Base-by-base conservation (phyloP, 2,888 invertebrate genomes). In the Lutraria lutraria region DNA sequence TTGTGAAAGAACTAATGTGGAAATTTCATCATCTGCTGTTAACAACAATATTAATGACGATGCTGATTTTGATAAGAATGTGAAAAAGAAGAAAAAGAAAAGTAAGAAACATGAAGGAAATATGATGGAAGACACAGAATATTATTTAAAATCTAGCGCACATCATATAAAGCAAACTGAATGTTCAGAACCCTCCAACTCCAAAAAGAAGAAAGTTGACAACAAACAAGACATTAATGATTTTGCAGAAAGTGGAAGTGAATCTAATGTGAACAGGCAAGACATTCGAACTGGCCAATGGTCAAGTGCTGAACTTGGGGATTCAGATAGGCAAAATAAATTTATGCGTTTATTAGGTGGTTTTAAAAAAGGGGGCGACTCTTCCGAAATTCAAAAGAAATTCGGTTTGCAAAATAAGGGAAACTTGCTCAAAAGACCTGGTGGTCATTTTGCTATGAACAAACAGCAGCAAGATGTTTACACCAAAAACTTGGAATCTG, bases 321-420 rank as follows among this genome's bases (percentile, higher is more conserved):
- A 91, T 81, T 86, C 85, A 13, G 92, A 94, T 10, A 87, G 94
- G 81, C 94, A 95, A 89, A 93, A 94, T 72, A 95, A 95, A 92
- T 95, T 95, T 88, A 83, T 95, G 0, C 83, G 94, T 29, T 92
- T 95, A 19, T 43, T 95, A 12, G 95, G 95, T 54, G 95, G 95
- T 19, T 94, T 94, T 83, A 95, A 94, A 80, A 94, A 94, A 81
- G 86, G 85, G 43, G 85, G 85, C 19, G 83, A 87, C 53, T 53
- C 84, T 25, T 25, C 52, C 6, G 76, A 72, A 19, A 83, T 86
- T 52, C 87, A 90, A 16, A 85, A 85, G 19, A 91, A 89, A 63
- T 83, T 89, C 31, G 72, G 80, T 19, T 76, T 34, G 29, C 29
- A 76, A 31, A 76, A 31, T 76, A 34, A 16, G 34, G 34, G 31